A percentile compares a stretch with the other conserved stretches of the same genome.
Evolutionary conservation across 2,113 vertebrate species (phyloP).

Genomic region (Furnarius figulus): DNA sequence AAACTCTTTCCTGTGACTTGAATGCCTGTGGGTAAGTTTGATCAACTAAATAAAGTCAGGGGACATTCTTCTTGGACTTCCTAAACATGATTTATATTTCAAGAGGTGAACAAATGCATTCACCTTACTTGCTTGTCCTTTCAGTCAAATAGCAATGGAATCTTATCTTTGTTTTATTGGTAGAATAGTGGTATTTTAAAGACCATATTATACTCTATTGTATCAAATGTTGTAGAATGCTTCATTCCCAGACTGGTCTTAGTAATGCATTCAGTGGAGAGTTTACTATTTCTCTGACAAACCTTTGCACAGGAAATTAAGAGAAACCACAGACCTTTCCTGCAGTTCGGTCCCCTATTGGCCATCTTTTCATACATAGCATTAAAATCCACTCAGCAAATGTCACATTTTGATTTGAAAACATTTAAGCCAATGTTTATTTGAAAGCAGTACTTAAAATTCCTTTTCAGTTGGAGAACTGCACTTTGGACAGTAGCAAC

Average conservation of each 20-base stretch:
- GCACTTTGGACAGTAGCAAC: neutral
- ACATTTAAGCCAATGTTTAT: neutral
- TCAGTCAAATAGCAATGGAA: neutral
- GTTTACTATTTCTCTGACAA: neutral
- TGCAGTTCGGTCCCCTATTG: neutral
- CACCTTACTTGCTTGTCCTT: neutral
- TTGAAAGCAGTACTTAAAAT: neutral
- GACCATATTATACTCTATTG: neutral
- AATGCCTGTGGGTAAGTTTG: neutral
- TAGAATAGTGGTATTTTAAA: neutral
- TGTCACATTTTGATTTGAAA: neutral
- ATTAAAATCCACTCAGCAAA: neutral
- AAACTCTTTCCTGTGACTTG: neutral
- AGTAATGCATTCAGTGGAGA: neutral
- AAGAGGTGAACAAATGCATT: neutral
- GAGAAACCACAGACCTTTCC: neutral
- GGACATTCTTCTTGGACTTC: neutral
- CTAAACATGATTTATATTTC: neutral
- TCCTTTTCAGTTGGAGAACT: neutral
- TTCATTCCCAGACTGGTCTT: neutral
- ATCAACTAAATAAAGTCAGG: neutral
- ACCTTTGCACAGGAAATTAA: neutral
- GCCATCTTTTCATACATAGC: neutral
- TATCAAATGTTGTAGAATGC: neutral
- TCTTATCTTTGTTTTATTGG: neutral